Conservation (phyloP, 2,888 invertebrate species). For the Cheilosia variabilis region DNA sequence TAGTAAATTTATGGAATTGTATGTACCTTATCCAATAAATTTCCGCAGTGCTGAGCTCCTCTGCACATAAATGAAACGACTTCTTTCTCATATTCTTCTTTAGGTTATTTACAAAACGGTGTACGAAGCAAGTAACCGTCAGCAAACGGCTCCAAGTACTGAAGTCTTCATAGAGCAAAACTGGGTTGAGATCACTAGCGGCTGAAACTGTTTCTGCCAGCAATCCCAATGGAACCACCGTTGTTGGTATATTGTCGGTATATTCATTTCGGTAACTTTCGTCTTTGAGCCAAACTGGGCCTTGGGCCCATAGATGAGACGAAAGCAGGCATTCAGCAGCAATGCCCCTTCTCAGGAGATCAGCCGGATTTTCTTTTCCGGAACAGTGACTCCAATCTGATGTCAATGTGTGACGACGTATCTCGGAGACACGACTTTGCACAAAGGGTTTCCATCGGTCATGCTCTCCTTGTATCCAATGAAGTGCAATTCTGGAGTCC, state of each 20-base stretch:
- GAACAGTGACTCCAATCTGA: too few relatives aligned
- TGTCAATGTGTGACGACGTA: too few relatives aligned
- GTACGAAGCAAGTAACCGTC: not conserved
- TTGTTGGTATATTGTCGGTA: not conserved
- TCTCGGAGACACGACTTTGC: too few relatives aligned
- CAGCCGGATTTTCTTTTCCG: too few relatives aligned
- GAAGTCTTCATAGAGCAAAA: not conserved
- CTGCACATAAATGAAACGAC: not conserved
- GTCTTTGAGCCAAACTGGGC: too few relatives aligned
- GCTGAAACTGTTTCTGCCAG: not conserved
- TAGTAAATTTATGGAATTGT: not conserved
- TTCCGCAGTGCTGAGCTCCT: conserved; percentile 5
- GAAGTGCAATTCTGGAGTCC: too few relatives aligned
- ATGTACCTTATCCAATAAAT: conserved; percentile 29
- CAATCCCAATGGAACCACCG: not conserved
- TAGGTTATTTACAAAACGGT: not conserved
- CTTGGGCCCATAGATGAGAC: too few relatives aligned
- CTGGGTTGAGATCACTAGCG: not conserved
- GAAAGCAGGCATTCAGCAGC: too few relatives aligned
- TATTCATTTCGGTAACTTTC: too few relatives aligned
- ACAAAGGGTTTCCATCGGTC: too few relatives aligned
- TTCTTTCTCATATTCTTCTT: not conserved
- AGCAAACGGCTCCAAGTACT: conserved; percentile 1
- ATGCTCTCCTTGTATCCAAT: too few relatives aligned
- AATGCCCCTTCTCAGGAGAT: too few relatives aligned